Conservation (phyloP, 2,113 vertebrate species). For the Nerophis lumbriciformis region DNA sequence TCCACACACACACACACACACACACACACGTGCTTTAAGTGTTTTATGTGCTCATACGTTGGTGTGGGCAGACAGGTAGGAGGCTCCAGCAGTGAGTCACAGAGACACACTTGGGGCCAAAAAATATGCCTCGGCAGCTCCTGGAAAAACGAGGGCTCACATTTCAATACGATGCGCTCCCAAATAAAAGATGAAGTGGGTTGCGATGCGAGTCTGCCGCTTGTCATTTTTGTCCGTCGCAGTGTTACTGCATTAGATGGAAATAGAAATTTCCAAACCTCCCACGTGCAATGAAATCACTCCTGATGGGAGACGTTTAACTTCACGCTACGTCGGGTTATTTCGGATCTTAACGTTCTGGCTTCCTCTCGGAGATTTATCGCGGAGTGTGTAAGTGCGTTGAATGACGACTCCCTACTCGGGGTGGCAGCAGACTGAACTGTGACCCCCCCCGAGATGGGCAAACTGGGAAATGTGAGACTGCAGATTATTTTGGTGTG, state of each 20-base stretch:
- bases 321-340: background rate
- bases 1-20: background rate
- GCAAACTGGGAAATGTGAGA: too few relatives aligned
- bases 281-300: slow-evolving; percentile 49
- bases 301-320: slow-evolving; percentile 25
- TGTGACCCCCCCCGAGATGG: slow-evolving; percentile 29
- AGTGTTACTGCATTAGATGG: slow-evolving; percentile 15
- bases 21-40: background rate
- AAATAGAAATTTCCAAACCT: slow-evolving; percentile 42
- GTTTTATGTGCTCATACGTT: background rate
- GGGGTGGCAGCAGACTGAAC: slow-evolving; percentile 40
- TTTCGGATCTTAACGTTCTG: background rate
- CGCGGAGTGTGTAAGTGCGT: background rate
- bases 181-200: slow-evolving; percentile 23
- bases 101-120: slow-evolving; percentile 11
- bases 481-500: too few relatives aligned
- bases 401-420: slow-evolving; percentile 4
- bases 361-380: background rate
- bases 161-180: slow-evolving; percentile 13
- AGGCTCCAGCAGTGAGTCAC: slow-evolving; percentile 29
- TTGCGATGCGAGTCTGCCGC: slow-evolving; percentile 18
- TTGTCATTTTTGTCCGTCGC: slow-evolving; percentile 25
- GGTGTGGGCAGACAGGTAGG: slow-evolving; percentile 42
- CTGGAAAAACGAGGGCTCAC: slow-evolving; percentile 42
- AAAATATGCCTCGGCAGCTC: slow-evolving; percentile 33